Evolutionary conservation across 2,797 vertebrate species (phyloP).

Genomic region (Thunnus albacares): DNA sequence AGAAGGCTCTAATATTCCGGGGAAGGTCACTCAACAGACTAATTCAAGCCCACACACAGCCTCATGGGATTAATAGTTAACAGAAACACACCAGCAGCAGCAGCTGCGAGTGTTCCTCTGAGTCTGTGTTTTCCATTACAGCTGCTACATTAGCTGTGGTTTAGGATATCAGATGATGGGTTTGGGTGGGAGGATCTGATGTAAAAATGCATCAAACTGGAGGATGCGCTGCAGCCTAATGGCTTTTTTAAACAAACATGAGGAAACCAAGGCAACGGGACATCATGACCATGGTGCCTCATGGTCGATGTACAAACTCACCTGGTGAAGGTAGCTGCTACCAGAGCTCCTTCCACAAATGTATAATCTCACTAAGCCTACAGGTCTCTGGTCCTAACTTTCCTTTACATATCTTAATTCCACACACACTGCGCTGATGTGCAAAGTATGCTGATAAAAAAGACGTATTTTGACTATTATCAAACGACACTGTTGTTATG

Average conservation of each 20-base stretch:
- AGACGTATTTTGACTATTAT: slow-evolving; percentile 47
- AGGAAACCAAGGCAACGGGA: slow-evolving; percentile 80
- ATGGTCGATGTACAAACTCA: slow-evolving; percentile 57
- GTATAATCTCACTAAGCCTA: background rate
- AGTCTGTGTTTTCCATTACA: slow-evolving; percentile 76
- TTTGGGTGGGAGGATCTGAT: slow-evolving; percentile 47
- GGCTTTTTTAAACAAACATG: slow-evolving; percentile 78
- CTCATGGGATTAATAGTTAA: slow-evolving; percentile 86
- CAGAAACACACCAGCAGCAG: slow-evolving; percentile 66
- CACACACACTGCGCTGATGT: slow-evolving; percentile 1
- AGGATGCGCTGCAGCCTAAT: slow-evolving; percentile 61
- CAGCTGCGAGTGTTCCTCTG: slow-evolving; percentile 26
- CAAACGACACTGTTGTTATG: slow-evolving; percentile 58
- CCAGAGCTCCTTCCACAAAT: slow-evolving; percentile 1
- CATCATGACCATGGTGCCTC: slow-evolving; percentile 70
- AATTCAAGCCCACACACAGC: slow-evolving; percentile 51
- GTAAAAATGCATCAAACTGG: slow-evolving; percentile 74
- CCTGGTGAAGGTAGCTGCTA: slow-evolving; percentile 34
- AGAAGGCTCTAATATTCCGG: slow-evolving; percentile 38
- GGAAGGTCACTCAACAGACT: slow-evolving; percentile 54
- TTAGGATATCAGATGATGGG: slow-evolving; percentile 43
- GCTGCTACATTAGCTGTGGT: slow-evolving; percentile 68
- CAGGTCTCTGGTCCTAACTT: background rate
- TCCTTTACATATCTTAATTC: slow-evolving; percentile 1
- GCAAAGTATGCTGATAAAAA: slow-evolving; percentile 40